Base-by-base conservation (phyloP, 2,797 vertebrate genomes). In the Fratercula arctica region DNA sequence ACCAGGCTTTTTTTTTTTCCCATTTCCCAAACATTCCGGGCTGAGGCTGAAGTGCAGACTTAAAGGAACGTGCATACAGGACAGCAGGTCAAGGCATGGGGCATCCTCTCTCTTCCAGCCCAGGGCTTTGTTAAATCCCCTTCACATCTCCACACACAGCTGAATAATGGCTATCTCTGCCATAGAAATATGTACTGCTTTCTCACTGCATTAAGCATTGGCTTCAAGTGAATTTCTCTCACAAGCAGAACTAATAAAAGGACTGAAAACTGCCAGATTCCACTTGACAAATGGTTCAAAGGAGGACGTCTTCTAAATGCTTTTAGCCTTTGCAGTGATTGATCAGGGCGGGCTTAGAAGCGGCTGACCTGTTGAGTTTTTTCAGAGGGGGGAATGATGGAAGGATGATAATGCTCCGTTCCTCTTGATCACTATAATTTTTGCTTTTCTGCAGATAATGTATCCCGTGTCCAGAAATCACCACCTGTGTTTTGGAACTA, bases 171-270 rank as follows among this genome's bases (percentile, higher is more conserved):
- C 84, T 64, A 35, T 60, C 74, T 54, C 80, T 78, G 73, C 91
- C 60, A 2, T 23, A 87, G 95, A 94, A 94, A 93, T 75, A 87
- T 31, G 60, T 37, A 37, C 95, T 94, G 90, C n/a, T 60, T 79
- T 90, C 93, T 93, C 89, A 70, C 93, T 77, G 96, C 92, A 90
- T 96, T 96, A 94, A 95, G 85, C 86, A 33, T 45, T 88, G 95
- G 84, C 95, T 95, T 76, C 72, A 8, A 95, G 86, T 84, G 93
- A 93, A 88, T 96, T 90, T 95, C 93, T 96, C 78, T 91, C 89
- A 72, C 85, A 82, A 97, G 96, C 97, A 96, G 96, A 96, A 97
- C 89, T 96, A 97, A 97, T 97, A 96, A 96, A 97, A 96, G 68
- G 93, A 95, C 91, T 95, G 74, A 96, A 97, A 94, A 31, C 84